Evolutionary conservation across 2,888 invertebrate species (phyloP).

Genomic region (Nesidiocoris tenuis): DNA sequence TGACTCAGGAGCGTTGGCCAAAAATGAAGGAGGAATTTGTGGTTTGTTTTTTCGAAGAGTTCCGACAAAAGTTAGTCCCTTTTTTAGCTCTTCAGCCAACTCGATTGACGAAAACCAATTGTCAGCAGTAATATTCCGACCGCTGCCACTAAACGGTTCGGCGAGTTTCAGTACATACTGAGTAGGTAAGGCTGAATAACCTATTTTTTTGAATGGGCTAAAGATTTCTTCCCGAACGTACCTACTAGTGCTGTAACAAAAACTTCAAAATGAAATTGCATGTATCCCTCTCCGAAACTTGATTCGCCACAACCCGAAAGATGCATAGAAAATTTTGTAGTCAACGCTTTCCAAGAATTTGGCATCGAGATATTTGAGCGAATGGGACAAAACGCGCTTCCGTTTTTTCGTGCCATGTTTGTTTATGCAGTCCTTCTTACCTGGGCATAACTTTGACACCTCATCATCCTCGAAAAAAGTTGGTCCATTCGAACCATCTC

Average conservation of each 20-base stretch:
- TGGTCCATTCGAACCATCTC: slow-evolving; percentile 9
- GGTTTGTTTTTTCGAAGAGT: slow-evolving; percentile 49
- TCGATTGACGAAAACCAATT: slow-evolving; percentile 49
- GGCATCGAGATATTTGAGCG: slow-evolving; percentile 15
- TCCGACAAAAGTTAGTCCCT: slow-evolving; percentile 46
- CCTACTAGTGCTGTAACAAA: no score
- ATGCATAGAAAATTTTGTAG: slow-evolving; percentile 23
- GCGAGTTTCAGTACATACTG: background rate
- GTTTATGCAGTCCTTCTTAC: slow-evolving; percentile 40
- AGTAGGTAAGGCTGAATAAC: no score
- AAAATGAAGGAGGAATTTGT: slow-evolving; percentile 42
- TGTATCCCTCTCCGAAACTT: slow-evolving; percentile 38
- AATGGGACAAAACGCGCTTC: slow-evolving; percentile 18
- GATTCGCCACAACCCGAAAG: slow-evolving; percentile 40
- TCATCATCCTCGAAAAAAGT: slow-evolving; percentile 43
- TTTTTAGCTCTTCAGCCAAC: slow-evolving; percentile 43
- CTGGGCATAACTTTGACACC: slow-evolving; percentile 34
- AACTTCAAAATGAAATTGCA: no score
- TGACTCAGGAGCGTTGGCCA: no score
- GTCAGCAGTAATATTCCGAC: slow-evolving; percentile 51
- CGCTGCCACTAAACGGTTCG: background rate
- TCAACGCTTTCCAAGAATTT: slow-evolving; percentile 21
- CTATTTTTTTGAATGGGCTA: no score
- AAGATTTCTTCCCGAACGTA: no score
- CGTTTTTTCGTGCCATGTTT: slow-evolving; percentile 34